These are phyloP conservation scores for Peromyscus polionotus DNA, from an alignment of 2,113 vertebrate species.

Conservation along the genomic window DNA sequence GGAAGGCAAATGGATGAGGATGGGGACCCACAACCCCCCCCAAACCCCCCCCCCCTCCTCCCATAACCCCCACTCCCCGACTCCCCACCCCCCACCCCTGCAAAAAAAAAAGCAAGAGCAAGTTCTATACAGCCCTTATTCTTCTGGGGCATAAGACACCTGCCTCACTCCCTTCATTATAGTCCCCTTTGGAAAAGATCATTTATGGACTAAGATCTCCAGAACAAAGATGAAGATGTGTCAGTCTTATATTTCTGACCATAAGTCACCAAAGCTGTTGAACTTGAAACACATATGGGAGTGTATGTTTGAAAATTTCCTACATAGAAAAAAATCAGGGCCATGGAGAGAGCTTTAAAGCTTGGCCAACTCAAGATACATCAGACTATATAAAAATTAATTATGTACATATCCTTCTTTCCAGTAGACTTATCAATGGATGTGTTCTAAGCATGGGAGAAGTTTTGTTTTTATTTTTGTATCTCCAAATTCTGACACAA, in stretches of 20 bases:
- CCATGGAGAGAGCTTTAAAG: background rate
- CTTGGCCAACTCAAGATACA: background rate
- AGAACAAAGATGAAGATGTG: background rate
- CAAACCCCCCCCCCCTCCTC: too few species aligned
- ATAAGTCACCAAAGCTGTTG: background rate
- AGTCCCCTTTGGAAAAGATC: slow-evolving; percentile 20
- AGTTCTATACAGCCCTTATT: slow-evolving; percentile 37
- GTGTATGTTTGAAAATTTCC: background rate
- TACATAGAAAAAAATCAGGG: background rate
- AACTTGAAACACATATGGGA: background rate
- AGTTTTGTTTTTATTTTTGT: slow-evolving; percentile 13
- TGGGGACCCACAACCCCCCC: background rate
- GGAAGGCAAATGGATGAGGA: background rate
- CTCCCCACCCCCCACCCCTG: too few species aligned
- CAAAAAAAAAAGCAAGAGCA: background rate
- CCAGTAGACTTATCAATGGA: background rate
- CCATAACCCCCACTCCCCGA: too few species aligned
- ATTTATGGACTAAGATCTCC: background rate
- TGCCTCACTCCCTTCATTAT: slow-evolving; percentile 33
- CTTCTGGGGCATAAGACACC: slow-evolving; percentile 56
- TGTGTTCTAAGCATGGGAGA: background rate
- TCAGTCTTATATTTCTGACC: background rate
- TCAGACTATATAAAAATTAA: background rate
- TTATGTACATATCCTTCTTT: background rate
- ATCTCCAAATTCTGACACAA: background rate